phyloP scores from a whole-genome alignment of 2,888 invertebrate genomes.

The Drosophila ustulata region DNA sequence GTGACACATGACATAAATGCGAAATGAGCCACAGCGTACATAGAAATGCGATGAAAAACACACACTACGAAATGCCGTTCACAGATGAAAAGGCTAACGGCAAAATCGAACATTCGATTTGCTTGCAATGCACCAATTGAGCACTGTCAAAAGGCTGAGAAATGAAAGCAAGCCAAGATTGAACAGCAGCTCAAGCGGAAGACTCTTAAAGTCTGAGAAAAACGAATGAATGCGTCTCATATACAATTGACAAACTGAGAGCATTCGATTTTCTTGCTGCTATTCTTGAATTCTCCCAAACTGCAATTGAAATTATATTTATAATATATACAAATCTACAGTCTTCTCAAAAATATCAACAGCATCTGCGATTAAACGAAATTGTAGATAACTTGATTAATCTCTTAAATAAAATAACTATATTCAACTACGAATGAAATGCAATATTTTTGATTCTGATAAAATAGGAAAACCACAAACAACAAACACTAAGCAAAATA shows the following conservation, averaged over 20 bases:
- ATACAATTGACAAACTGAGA: not conserved
- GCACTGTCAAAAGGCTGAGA: not conserved
- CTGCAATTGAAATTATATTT: not conserved
- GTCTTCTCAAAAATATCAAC: too few species aligned
- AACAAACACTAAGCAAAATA: too few species aligned
- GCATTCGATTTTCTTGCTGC: too few species aligned
- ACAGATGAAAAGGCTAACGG: not conserved
- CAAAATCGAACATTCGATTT: conserved; percentile 25
- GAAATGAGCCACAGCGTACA: conserved; percentile 10
- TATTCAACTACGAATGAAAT: too few species aligned
- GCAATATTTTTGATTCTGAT: too few species aligned
- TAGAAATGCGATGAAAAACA: conserved; percentile 12
- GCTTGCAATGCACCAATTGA: conserved; percentile 14
- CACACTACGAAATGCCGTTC: conserved; percentile 28
- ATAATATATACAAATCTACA: too few species aligned
- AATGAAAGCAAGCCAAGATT: not conserved
- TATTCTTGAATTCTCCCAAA: not conserved
- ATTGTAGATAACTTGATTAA: too few species aligned
- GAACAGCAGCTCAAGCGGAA: not conserved
- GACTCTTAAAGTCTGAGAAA: not conserved
- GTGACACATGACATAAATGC: conserved; percentile 53
- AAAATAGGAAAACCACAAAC: too few species aligned
- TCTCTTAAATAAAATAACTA: too few species aligned
- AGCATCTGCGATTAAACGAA: too few species aligned
- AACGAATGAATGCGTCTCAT: too few species aligned